Evolutionary conservation across 2,888 invertebrate genomes (phyloP).

Genomic region (Stenurella melanura): DNA sequence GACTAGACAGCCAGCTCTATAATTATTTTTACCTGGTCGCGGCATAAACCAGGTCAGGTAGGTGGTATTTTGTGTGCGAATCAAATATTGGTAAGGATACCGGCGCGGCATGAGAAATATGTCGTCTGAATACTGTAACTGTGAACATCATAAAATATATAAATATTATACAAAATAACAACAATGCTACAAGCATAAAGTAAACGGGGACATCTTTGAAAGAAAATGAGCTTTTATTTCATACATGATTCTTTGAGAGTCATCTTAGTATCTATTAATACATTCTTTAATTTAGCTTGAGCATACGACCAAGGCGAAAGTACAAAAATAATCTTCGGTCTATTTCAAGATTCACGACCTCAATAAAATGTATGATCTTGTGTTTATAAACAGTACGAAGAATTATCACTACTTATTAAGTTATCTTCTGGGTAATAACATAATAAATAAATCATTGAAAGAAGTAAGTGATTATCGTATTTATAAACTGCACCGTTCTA

Average conservation of each 20-base stretch:
- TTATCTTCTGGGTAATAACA: not conserved
- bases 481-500: not conserved
- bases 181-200: too few relatives aligned
- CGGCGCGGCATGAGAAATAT: slow-evolving; percentile 5
- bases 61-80: slow-evolving; percentile 40
- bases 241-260: slow-evolving; percentile 5
- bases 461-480: not conserved
- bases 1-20: slow-evolving; percentile 40
- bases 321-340: slow-evolving; percentile 38
- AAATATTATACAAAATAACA: not conserved
- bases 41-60: slow-evolving; percentile 44
- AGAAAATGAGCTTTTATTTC: slow-evolving; percentile 6
- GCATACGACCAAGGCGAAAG: slow-evolving; percentile 41
- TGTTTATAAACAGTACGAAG: slow-evolving; percentile 42
- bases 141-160: not conserved
- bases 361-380: slow-evolving; percentile 38
- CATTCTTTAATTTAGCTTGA: slow-evolving; percentile 29
- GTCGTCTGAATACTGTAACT: not conserved
- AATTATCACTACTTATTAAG: slow-evolving; percentile 10
- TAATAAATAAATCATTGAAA: not conserved
- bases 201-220: not conserved
- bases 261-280: slow-evolving; percentile 26
- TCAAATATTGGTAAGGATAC: slow-evolving; percentile 27
- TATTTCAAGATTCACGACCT: slow-evolving; percentile 42
- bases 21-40: slow-evolving; percentile 52